These are phyloP conservation scores for Linepithema humile DNA, from an alignment of 1,140 invertebrate genomes.

Conservation along the genomic window DNA sequence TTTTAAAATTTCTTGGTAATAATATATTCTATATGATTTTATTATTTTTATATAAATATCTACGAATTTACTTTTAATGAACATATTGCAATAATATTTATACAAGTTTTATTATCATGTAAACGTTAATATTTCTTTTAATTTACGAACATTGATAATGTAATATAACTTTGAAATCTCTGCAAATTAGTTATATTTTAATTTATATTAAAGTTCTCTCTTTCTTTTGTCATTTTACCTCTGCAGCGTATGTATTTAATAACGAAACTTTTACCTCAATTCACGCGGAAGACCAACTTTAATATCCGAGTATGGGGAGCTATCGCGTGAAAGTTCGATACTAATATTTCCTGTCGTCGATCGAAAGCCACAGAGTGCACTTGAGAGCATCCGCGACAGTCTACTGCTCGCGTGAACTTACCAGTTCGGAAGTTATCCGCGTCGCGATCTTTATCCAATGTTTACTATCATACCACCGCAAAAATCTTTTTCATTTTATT, in stretches of 20 bases:
- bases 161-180: not conserved
- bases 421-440: slow-evolving; percentile 9
- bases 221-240: not conserved
- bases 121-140: not conserved
- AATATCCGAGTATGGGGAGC: slow-evolving; percentile 28
- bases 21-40: not conserved
- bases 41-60: not conserved
- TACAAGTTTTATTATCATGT: not conserved
- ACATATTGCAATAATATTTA: not conserved
- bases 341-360: slow-evolving; percentile 50
- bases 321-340: slow-evolving; percentile 40
- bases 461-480: not conserved
- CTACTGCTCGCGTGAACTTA: slow-evolving; percentile 23
- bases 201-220: too few relatives aligned
- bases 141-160: not conserved
- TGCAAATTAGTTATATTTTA: not conserved
- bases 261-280: slow-evolving; percentile 45
- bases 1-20: not conserved
- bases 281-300: slow-evolving; percentile 49
- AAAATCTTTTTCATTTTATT: not conserved
- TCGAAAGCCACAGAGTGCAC: slow-evolving; percentile 24
- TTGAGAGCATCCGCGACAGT: slow-evolving; percentile 26
- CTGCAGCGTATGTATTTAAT: slow-evolving; percentile 17
- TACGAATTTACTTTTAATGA: not conserved
- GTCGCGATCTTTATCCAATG: not conserved